phyloP scores from a whole-genome alignment of 2,888 invertebrate species.

The Drosophila tripunctata region DNA sequence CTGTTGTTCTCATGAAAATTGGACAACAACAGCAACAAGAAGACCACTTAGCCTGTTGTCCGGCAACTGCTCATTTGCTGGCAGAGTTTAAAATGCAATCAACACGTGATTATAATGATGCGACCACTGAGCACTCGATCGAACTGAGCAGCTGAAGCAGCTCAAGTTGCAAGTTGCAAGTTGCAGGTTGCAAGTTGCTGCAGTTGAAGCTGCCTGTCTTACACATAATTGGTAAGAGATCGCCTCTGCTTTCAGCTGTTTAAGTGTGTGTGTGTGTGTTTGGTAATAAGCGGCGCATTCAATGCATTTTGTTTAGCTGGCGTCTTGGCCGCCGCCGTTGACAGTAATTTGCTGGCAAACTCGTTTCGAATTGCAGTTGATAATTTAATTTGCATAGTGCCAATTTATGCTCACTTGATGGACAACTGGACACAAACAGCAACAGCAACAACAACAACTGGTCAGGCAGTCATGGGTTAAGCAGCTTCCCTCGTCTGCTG shows the following conservation, averaged over 20 bases:
- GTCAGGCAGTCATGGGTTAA: conserved; percentile 61
- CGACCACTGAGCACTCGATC: conserved; percentile 42
- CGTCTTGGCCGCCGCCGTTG: conserved; percentile 56
- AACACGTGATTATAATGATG: conserved; percentile 80
- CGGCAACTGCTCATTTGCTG: conserved; percentile 56
- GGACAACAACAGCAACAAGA: background rate
- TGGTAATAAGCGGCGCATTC: conserved; percentile 71
- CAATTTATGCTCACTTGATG: conserved; percentile 78
- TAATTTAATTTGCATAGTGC: conserved; percentile 82
- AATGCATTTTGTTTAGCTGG: conserved; percentile 62
- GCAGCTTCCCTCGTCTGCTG: conserved; percentile 34
- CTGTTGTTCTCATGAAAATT: conserved; percentile 60
- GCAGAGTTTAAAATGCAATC: conserved; percentile 77
- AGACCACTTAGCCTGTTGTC: conserved; percentile 35
- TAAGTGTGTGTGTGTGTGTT: conserved; percentile 9
- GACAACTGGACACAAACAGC: conserved; percentile 50
- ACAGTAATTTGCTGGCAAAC: conserved; percentile 81
- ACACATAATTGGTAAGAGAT: conserved; percentile 66
- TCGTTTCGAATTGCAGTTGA: conserved; percentile 74
- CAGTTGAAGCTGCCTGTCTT: conserved; percentile 63
- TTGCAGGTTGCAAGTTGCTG: conserved; percentile 6
- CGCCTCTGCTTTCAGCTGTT: conserved; percentile 15
- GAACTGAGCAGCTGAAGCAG: conserved; percentile 18
- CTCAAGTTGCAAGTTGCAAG: conserved; percentile 15
- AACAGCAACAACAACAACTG: conserved; percentile 1